Evolutionary conservation across 2,888 invertebrate genomes (phyloP).

Genomic region (Apomyelois bistriatella): DNA sequence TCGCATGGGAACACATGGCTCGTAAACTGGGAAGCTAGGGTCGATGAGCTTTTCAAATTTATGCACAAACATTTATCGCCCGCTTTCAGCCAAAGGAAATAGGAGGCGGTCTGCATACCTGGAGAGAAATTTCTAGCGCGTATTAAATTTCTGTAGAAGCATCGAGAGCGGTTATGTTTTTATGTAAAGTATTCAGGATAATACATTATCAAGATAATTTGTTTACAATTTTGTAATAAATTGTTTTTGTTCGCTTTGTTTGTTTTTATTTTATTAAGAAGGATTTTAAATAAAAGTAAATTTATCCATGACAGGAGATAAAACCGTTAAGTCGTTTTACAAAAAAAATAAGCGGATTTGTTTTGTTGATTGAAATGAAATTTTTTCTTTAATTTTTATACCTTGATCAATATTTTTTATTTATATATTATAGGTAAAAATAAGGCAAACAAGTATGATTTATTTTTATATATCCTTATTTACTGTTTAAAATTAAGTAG

Average conservation of each 20-base stretch:
- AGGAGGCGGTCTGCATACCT: constrained; percentile 23
- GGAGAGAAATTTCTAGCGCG: constrained; percentile 33
- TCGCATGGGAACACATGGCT: constrained; percentile 33
- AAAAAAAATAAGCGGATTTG: too few species aligned
- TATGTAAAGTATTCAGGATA: neutral
- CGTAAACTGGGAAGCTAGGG: constrained; percentile 33
- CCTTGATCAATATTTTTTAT: too few species aligned
- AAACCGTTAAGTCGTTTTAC: too few species aligned
- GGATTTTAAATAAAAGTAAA: too few species aligned
- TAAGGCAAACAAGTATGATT: too few species aligned
- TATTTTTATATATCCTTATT: too few species aligned
- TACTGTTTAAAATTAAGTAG: too few species aligned
- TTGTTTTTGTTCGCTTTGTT: neutral
- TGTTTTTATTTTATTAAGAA: neutral
- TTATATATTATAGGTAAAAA: too few species aligned
- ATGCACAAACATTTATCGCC: constrained; percentile 50
- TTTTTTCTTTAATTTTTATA: too few species aligned
- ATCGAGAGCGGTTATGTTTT: neutral
- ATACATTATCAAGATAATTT: neutral
- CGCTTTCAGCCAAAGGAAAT: constrained; percentile 41
- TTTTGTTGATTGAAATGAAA: too few species aligned
- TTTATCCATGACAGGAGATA: too few species aligned
- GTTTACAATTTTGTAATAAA: neutral
- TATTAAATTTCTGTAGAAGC: constrained; percentile 29
- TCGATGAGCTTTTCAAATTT: constrained; percentile 47